Evolutionary conservation across 2,888 invertebrate genomes (phyloP).

Genomic region (Parochlus steinenii): DNA sequence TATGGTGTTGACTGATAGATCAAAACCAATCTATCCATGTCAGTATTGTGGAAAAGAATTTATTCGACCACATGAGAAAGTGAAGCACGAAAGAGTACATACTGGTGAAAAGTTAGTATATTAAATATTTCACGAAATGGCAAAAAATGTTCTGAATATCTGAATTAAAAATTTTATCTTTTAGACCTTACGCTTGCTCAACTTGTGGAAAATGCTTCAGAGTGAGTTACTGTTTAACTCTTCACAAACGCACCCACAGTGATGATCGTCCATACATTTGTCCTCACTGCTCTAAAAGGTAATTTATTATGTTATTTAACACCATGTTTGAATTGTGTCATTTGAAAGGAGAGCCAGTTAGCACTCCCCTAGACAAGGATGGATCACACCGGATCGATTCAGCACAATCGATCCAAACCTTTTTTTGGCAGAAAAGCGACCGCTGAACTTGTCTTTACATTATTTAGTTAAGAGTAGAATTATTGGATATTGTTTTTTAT

Average conservation of each 20-base stretch:
- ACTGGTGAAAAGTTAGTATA: slow-evolving; percentile 55
- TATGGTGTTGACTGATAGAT: slow-evolving; percentile 14
- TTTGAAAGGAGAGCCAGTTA: slow-evolving; percentile 97
- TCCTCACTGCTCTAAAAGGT: slow-evolving; percentile 47
- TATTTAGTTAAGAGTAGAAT: no score
- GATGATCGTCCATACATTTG: slow-evolving; percentile 62
- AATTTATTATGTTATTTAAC: no score
- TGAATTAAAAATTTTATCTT: not conserved
- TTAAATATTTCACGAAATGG: not conserved
- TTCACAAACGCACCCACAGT: slow-evolving; percentile 66
- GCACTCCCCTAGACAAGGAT: slow-evolving; percentile 96
- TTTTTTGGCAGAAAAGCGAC: no score
- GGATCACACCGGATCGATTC: no score
- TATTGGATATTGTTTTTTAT: no score
- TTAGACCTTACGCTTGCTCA: slow-evolving; percentile 59
- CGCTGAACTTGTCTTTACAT: no score
- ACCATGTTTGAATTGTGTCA: slow-evolving; percentile 65
- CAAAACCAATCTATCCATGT: slow-evolving; percentile 43
- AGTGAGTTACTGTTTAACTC: slow-evolving; percentile 60
- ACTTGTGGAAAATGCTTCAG: slow-evolving; percentile 67
- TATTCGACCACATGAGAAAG: slow-evolving; percentile 60
- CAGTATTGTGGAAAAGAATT: slow-evolving; percentile 55
- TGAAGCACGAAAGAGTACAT: slow-evolving; percentile 47
- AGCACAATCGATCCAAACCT: no score
- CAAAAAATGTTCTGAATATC: not conserved